phyloP scores from a whole-genome alignment of 1,140 invertebrate species.

The Lepidostoma basale region DNA sequence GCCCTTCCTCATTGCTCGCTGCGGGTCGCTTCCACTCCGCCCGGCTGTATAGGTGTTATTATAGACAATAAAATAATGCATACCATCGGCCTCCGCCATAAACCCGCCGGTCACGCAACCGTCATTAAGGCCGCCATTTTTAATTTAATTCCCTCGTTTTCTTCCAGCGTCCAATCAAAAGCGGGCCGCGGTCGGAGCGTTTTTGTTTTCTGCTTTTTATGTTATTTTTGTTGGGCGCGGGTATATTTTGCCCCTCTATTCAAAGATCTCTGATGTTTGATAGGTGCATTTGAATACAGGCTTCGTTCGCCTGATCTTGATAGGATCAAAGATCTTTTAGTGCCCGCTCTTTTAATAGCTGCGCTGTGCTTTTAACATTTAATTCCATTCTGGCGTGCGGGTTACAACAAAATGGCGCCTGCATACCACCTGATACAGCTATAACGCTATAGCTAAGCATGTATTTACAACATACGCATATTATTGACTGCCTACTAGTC shows the following conservation, averaged over 20 bases:
- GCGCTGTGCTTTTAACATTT: not conserved
- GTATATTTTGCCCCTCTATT: slow-evolving; percentile 24
- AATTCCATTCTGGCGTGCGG: not conserved
- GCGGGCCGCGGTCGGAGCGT: not conserved
- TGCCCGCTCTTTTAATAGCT: not conserved
- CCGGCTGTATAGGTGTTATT: slow-evolving; percentile 40
- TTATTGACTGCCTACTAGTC: too few species aligned
- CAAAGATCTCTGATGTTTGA: slow-evolving; percentile 8
- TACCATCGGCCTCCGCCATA: slow-evolving; percentile 33
- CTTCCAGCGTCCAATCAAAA: slow-evolving; percentile 36
- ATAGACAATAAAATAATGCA: slow-evolving; percentile 46
- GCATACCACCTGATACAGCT: not conserved
- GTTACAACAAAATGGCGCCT: slow-evolving; percentile 4
- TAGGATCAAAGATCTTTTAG: slow-evolving; percentile 5
- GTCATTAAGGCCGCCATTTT: slow-evolving; percentile 44
- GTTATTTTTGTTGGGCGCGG: too few species aligned
- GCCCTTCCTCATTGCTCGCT: slow-evolving; percentile 27
- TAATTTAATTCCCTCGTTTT: slow-evolving; percentile 41
- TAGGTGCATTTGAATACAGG: slow-evolving; percentile 25
- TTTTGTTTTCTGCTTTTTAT: slow-evolving; percentile 9
- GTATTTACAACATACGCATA: too few species aligned
- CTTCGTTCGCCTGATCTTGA: not conserved
- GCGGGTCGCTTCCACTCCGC: slow-evolving; percentile 25
- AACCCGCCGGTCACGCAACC: slow-evolving; percentile 41
- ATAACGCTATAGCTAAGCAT: too few species aligned